phyloP scores from a whole-genome alignment of 2,797 vertebrate genomes.

The Crenichthys baileyi region DNA sequence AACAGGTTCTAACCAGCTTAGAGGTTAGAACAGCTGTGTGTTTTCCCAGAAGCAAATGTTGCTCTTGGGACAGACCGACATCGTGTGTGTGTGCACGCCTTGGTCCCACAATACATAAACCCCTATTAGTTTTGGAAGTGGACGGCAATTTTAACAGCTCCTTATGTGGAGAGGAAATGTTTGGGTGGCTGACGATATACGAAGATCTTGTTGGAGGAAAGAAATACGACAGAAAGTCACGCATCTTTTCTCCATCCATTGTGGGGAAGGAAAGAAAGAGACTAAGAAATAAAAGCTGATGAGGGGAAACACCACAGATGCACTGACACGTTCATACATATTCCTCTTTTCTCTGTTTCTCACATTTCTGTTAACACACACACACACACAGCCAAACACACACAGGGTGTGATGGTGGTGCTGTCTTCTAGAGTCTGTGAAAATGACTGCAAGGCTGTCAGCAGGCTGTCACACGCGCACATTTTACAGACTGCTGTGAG shows the following conservation, averaged over 20 bases:
- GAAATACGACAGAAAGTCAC: constrained; percentile 44
- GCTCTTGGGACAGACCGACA: constrained; percentile 67
- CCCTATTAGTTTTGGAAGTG: constrained; percentile 75
- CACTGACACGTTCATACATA: constrained; percentile 47
- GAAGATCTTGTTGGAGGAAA: constrained; percentile 53
- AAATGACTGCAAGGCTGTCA: constrained; percentile 75
- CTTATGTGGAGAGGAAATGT: constrained; percentile 71
- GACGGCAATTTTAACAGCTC: constrained; percentile 54
- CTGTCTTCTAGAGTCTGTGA: constrained; percentile 73
- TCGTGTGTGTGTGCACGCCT: constrained; percentile 27
- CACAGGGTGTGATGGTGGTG: constrained; percentile 54
- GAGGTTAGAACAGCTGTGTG: constrained; percentile 75
- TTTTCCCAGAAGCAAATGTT: constrained; percentile 76
- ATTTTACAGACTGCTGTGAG: constrained; percentile 66
- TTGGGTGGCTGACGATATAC: constrained; percentile 66
- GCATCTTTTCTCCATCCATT: constrained; percentile 20
- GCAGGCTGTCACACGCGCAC: constrained; percentile 61
- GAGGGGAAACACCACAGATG: constrained; percentile 50
- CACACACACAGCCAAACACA: constrained; percentile 15
- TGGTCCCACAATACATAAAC: constrained; percentile 61
- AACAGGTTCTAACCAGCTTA: constrained; percentile 55
- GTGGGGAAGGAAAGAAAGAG: constrained; percentile 42
- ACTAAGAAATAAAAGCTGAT: constrained; percentile 50
- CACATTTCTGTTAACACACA: not conserved
- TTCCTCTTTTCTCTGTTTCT: constrained; percentile 16